phyloP scores from a whole-genome alignment of 2,797 vertebrate genomes.

The Alosa sapidissima region DNA sequence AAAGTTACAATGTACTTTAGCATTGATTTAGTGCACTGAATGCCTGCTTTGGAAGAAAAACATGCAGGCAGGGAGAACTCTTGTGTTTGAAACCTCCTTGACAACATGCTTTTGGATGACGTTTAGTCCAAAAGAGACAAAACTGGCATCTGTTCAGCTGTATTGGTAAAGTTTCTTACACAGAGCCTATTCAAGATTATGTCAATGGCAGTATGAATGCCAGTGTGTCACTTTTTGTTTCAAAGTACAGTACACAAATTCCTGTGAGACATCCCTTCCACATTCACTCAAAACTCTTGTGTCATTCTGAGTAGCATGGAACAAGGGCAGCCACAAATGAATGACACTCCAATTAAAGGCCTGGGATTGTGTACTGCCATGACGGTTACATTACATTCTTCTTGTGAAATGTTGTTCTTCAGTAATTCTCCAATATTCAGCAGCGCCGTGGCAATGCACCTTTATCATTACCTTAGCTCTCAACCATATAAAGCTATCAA shows the following conservation, averaged over 20 bases:
- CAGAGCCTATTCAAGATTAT: not conserved
- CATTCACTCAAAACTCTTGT: not conserved
- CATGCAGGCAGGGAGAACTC: not conserved
- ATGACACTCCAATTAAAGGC: conserved; percentile 19
- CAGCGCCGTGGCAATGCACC: not conserved
- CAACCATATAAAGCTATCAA: not conserved
- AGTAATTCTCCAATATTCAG: not conserved
- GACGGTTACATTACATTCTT: not conserved
- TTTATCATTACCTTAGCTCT: not conserved
- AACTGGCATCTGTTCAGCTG: conserved; percentile 8
- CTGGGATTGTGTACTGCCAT: conserved; percentile 1
- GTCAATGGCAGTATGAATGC: not conserved
- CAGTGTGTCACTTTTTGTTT: conserved; percentile 11
- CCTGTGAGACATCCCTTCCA: not conserved
- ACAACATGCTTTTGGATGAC: conserved; percentile 1
- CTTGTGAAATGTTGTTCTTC: not conserved
- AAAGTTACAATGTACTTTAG: not conserved
- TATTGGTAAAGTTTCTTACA: not conserved
- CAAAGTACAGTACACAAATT: not conserved
- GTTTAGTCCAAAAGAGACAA: not conserved
- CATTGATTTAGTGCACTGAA: too few relatives aligned
- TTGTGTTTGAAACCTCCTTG: not conserved
- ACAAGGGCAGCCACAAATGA: not conserved
- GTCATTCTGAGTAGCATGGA: not conserved
- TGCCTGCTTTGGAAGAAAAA: not conserved